phyloP scores from a whole-genome alignment of 2,888 invertebrate species.

The Tenthredo scrophulariae region DNA sequence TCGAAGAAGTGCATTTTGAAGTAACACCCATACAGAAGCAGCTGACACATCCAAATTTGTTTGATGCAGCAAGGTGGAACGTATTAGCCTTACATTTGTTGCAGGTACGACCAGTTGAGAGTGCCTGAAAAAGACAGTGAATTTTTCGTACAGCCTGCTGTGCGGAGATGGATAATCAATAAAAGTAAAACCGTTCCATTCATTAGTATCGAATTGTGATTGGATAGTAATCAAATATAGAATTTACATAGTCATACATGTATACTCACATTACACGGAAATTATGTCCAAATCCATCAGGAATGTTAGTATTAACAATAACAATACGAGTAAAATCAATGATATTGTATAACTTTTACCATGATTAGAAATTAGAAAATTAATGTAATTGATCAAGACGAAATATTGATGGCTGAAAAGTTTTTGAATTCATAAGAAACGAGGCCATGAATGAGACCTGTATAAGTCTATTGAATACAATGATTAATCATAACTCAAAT shows the following conservation, averaged over 20 bases:
- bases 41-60: constrained; percentile 93
- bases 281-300: constrained; percentile 56
- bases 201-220: constrained; percentile 47
- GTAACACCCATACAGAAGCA: constrained; percentile 98
- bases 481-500: background rate
- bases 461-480: background rate
- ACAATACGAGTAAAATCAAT: constrained; percentile 42
- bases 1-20: constrained; percentile 89
- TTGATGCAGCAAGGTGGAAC: constrained; percentile 89
- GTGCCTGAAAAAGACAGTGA: constrained; percentile 78
- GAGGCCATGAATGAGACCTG: background rate
- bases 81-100: constrained; percentile 91
- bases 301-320: constrained; percentile 56
- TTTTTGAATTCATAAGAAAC: background rate
- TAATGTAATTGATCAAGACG: background rate
- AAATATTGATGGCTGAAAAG: background rate
- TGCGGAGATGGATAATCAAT: background rate
- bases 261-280: constrained; percentile 49
- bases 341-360: constrained; percentile 13
- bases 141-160: background rate
- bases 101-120: constrained; percentile 90
- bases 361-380: background rate
- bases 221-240: background rate
- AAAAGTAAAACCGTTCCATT: constrained; percentile 23
- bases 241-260: constrained; percentile 5